phyloP scores from a whole-genome alignment of 2,797 vertebrate species.

The Etheostoma nigrum region DNA sequence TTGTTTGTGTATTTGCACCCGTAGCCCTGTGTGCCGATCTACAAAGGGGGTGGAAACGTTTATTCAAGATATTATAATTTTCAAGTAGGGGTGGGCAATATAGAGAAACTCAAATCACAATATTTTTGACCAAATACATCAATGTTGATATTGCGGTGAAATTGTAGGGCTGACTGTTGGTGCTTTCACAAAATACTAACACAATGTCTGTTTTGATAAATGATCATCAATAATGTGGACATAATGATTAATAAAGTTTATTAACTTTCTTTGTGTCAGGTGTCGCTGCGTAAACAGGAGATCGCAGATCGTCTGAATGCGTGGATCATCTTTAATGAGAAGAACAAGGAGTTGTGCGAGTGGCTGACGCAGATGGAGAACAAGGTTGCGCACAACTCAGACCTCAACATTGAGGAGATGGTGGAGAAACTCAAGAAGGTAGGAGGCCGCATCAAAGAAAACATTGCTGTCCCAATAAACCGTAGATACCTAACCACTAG shows the following conservation, averaged over 20 bases:
- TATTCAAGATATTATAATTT: neutral
- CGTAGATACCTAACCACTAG: no score
- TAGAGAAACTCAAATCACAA: no score
- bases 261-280: conserved; percentile 74
- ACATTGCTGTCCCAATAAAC: no score
- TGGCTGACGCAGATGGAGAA: conserved; percentile 97
- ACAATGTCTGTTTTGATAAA: no score
- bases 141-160: no score
- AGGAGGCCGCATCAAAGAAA: neutral
- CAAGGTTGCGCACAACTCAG: conserved; percentile 89
- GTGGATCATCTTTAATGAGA: conserved; percentile 94
- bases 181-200: no score
- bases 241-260: neutral
- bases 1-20: neutral
- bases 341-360: conserved; percentile 94
- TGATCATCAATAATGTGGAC: no score
- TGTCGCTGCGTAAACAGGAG: conserved; percentile 92
- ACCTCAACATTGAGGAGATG: conserved; percentile 96
- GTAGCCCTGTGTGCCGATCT: neutral
- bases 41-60: no score
- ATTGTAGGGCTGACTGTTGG: no score
- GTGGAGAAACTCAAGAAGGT: conserved; percentile 98
- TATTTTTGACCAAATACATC: no score
- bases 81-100: no score
- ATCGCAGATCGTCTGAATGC: conserved; percentile 93